Evolutionary conservation across 2,888 invertebrate genomes (phyloP), one percentile per base, ranked within the genome.

Genomic region (Stenodera caucasica): DNA sequence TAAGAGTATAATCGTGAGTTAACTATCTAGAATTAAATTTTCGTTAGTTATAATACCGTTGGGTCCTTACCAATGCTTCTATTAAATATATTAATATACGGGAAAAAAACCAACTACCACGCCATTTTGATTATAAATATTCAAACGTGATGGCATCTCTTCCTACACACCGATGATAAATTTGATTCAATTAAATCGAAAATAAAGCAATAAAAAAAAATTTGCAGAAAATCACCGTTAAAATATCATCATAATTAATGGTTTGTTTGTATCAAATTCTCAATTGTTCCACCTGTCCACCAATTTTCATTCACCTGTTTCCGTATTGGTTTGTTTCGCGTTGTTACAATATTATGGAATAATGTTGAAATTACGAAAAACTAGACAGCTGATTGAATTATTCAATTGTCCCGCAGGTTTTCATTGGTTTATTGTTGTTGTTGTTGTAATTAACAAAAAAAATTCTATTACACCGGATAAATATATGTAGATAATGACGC

Each of bases 21-120:
- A 45, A 45, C 45, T 23, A 45, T 40, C 40, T 40, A n/a, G 45
- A 45, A 45, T 45, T 45, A 45, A 45, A 45, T 12, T 23, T 45
- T 45, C 45, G 45, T 45, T 23, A 4, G 23, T 45, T 30, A 45
- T n/a, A 45, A 45, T 45, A 45, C 45, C 45, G 45, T 45, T 45
- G 45, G 45, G 45, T 45, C 45, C 45, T 45, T 23, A 23, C 45
- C 23, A 12, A 23, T 45, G 18, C 40, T 40, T 40, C 21, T 45
- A 23, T 23, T 45, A 21, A 23, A 45, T 23, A 45, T 18, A 45
- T 45, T 45, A 23, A 45, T 45, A 45, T 12, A 21, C 3, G 11
- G 45, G 12, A 12, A 5, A 23, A 45, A 23, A 21, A 23, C 15
- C 18, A 18, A 18, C 9, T 11, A 9, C 45, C 12, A 45, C 45